A percentile compares a stretch with the other conserved stretches of the same genome.
These are phyloP conservation scores for Lypha dubia DNA, from an alignment of 2,888 invertebrate genomes.

Conservation along the genomic window DNA sequence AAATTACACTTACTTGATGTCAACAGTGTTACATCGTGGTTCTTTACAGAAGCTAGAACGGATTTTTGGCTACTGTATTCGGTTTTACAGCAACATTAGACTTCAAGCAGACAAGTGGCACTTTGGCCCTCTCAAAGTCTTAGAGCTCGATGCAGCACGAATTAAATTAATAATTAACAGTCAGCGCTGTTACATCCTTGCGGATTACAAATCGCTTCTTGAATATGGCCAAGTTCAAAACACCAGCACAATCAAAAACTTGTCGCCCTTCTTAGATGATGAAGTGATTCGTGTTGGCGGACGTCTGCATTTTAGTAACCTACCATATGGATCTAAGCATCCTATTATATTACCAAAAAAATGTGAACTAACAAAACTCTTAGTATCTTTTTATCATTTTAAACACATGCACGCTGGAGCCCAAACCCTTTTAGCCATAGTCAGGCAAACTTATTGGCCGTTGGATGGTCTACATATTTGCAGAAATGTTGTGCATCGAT, in stretches of 20 bases:
- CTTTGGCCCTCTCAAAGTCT: not conserved
- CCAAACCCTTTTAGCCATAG: slow-evolving; percentile 14
- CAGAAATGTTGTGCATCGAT: slow-evolving; percentile 11
- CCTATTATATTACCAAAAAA: slow-evolving; percentile 18
- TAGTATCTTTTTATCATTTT: slow-evolving; percentile 17
- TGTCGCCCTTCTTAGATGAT: not conserved
- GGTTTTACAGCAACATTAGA: slow-evolving; percentile 9
- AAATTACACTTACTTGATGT: not conserved
- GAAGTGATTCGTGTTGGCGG: slow-evolving; percentile 1
- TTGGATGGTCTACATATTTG: slow-evolving; percentile 21
- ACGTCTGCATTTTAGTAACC: slow-evolving; percentile 6
- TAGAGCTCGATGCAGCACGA: slow-evolving; percentile 5
- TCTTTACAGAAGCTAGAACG: not conserved
- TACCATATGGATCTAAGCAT: slow-evolving; percentile 5
- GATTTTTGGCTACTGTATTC: slow-evolving; percentile 8
- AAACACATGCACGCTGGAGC: slow-evolving; percentile 46
- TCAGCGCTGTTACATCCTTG: slow-evolving; percentile 12
- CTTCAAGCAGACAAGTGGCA: not conserved
- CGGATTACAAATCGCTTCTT: slow-evolving; percentile 27
- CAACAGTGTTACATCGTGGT: not conserved
- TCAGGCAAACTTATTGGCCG: slow-evolving; percentile 23
- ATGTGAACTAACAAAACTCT: slow-evolving; percentile 6
- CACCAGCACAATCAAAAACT: not conserved
- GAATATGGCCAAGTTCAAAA: not conserved
- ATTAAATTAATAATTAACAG: slow-evolving; percentile 15